Evolutionary conservation across 2,113 vertebrate species (phyloP).

Genomic region (Nestor notabilis): DNA sequence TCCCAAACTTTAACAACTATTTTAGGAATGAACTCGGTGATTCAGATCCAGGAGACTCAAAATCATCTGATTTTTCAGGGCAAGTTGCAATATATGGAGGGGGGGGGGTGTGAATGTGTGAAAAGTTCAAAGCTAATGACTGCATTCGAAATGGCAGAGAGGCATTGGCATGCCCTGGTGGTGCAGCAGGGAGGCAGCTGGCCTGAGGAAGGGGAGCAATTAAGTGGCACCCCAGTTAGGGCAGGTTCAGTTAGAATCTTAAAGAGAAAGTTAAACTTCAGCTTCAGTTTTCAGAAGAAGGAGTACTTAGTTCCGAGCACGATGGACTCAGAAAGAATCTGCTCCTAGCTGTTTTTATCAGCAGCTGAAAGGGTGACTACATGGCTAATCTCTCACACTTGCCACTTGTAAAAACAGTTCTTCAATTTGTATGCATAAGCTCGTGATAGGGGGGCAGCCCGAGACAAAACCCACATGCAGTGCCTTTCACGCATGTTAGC

Average conservation of each 20-base stretch:
- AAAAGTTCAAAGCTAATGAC: background rate
- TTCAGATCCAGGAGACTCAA: constrained; percentile 42
- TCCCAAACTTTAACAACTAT: constrained; percentile 9
- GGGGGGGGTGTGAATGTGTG: background rate
- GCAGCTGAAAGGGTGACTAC: constrained; percentile 34
- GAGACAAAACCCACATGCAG: constrained; percentile 54
- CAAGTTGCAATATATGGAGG: background rate
- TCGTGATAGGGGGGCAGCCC: constrained; percentile 28
- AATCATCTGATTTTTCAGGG: background rate
- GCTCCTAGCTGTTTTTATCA: constrained; percentile 5
- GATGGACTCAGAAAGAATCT: background rate
- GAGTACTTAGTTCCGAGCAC: background rate
- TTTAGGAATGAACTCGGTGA: constrained; percentile 41
- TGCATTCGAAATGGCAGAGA: background rate
- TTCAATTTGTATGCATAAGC: constrained; percentile 31
- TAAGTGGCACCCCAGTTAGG: background rate
- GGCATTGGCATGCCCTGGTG: background rate
- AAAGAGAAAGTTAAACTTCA: background rate
- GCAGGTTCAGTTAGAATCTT: background rate
- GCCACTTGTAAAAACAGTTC: constrained; percentile 56
- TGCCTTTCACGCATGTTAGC: constrained; percentile 48
- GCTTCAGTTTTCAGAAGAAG: background rate
- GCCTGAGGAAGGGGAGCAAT: background rate
- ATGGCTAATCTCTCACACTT: constrained; percentile 42
- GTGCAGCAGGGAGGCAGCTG: background rate